Conservation (phyloP, 2,113 vertebrate species). For the Cettia cetti region DNA sequence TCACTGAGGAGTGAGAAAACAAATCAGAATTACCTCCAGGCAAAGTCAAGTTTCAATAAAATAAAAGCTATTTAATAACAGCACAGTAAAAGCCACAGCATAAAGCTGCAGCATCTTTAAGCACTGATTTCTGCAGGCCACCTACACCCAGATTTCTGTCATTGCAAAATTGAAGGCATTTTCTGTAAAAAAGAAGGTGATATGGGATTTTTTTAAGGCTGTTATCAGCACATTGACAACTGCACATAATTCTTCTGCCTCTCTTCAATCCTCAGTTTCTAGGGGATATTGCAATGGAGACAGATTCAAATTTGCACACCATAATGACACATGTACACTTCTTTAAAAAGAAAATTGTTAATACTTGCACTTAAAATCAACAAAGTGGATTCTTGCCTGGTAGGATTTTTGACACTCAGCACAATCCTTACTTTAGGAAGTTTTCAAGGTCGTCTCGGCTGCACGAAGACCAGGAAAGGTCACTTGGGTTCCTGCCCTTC, state of each 20-base stretch:
- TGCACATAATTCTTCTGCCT: background rate
- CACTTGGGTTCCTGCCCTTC: conserved; percentile 94
- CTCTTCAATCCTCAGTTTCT: background rate
- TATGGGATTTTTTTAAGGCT: background rate
- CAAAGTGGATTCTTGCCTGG: background rate
- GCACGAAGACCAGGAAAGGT: conserved; percentile 96
- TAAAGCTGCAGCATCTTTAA: background rate
- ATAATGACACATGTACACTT: background rate
- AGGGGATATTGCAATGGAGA: background rate
- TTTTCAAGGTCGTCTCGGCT: conserved; percentile 92
- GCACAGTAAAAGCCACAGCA: background rate
- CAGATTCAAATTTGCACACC: background rate
- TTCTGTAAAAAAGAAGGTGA: background rate
- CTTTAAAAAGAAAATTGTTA: background rate
- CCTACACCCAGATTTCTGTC: background rate
- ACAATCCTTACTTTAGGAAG: conserved; percentile 87
- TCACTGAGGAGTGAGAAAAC: background rate
- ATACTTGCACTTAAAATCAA: background rate
- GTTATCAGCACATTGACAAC: background rate
- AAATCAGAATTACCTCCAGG: background rate
- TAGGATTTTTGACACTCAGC: background rate
- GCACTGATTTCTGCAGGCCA: background rate
- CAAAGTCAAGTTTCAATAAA: background rate
- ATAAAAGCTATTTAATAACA: background rate
- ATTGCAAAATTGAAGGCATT: background rate